These are phyloP conservation scores for Cantharis nigra DNA, from an alignment of 2,888 invertebrate species.

Conservation along the genomic window DNA sequence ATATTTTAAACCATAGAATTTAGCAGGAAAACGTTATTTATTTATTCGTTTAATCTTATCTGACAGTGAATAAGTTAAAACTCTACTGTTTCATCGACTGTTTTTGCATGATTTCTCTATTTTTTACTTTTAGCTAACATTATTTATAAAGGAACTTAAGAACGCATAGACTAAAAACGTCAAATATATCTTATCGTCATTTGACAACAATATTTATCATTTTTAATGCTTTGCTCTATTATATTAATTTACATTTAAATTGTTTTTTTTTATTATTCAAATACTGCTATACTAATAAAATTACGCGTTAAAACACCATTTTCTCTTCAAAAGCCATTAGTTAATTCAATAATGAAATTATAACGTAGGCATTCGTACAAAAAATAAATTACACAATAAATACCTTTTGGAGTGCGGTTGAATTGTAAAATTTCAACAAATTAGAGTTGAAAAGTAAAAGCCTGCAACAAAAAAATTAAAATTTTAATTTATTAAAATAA, in stretches of 20 bases:
- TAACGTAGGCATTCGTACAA: neutral
- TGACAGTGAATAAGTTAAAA: slow-evolving; percentile 21
- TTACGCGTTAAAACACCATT: neutral
- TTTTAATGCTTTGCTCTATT: neutral
- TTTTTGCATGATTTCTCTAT: slow-evolving; percentile 19
- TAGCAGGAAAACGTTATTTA: slow-evolving; percentile 18
- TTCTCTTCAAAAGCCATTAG: neutral
- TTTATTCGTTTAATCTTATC: slow-evolving; percentile 27
- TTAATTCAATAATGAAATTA: neutral
- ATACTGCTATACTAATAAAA: neutral
- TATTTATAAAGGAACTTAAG: neutral
- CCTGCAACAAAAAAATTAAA: neutral
- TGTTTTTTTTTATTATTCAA: neutral
- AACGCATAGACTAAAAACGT: neutral
- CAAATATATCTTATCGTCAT: neutral
- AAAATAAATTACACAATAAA: neutral
- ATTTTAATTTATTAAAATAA: neutral
- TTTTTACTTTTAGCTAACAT: slow-evolving; percentile 11
- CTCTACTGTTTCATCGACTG: slow-evolving; percentile 16
- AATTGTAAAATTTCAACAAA: neutral
- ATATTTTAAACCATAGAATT: slow-evolving; percentile 3
- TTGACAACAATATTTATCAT: neutral
- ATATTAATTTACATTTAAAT: neutral
- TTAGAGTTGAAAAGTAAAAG: neutral
- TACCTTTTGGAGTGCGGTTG: neutral